A percentile compares a stretch with the other conserved stretches of the same genome.
Evolutionary conservation across 1,140 invertebrate species (phyloP).

Genomic region (Bombus sibiricus): DNA sequence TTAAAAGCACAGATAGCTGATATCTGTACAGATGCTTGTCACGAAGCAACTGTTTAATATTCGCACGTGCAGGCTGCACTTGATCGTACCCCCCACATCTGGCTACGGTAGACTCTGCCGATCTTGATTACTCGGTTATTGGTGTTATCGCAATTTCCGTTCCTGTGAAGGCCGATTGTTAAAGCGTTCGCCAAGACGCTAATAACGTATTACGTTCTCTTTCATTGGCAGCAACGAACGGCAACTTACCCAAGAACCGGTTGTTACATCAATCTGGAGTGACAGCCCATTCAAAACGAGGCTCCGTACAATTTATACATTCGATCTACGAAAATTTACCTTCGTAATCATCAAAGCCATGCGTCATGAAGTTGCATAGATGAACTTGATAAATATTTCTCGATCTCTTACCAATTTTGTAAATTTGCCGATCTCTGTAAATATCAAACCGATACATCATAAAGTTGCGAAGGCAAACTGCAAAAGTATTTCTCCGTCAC

Average conservation of each 20-base stretch:
- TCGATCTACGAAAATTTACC: background rate
- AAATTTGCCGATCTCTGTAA: background rate
- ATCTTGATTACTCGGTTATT: slow-evolving; percentile 50
- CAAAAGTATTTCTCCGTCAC: too few species aligned
- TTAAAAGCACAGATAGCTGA: background rate
- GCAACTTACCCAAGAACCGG: slow-evolving; percentile 37
- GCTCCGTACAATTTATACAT: background rate
- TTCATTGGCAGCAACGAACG: slow-evolving; percentile 38
- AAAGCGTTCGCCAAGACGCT: slow-evolving; percentile 39
- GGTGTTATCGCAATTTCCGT: slow-evolving; percentile 54
- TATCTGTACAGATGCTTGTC: background rate
- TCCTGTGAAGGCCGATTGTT: slow-evolving; percentile 46
- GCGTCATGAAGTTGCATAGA: too few species aligned
- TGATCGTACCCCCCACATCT: background rate
- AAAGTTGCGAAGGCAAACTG: background rate
- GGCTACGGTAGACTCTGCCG: background rate
- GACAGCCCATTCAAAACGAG: slow-evolving; percentile 14
- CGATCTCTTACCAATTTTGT: too few species aligned
- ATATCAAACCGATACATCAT: background rate
- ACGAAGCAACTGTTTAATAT: background rate
- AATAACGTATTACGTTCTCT: slow-evolving; percentile 51
- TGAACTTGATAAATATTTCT: too few species aligned
- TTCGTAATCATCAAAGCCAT: too few species aligned
- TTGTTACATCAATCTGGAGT: slow-evolving; percentile 43
- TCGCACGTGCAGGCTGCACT: slow-evolving; percentile 1